A percentile compares a stretch with the other conserved stretches of the same genome.
Evolutionary conservation across 2,113 vertebrate species (phyloP).

Genomic region (Corythaeola cristata): DNA sequence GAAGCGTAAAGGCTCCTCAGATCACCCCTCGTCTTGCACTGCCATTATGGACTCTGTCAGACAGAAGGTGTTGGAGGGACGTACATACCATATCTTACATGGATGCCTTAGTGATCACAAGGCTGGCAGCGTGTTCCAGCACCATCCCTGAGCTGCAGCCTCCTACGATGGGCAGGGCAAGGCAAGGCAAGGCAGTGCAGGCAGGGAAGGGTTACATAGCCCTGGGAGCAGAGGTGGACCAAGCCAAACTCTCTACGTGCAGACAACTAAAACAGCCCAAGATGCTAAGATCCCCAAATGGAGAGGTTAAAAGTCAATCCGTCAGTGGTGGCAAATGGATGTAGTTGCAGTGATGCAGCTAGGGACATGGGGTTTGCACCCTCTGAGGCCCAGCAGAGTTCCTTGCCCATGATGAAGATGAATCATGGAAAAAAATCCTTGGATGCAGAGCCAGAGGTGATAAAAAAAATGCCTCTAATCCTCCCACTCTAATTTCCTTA

Average conservation of each 20-base stretch:
- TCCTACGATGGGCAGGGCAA: fast-evolving
- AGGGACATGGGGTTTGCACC: neutral
- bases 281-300: neutral
- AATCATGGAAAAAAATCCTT: neutral
- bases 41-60: neutral
- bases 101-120: neutral
- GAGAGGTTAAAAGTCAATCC: neutral
- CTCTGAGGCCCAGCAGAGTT: neutral
- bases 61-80: neutral
- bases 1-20: neutral
- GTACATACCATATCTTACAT: fast-evolving
- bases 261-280: neutral
- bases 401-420: neutral
- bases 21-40: neutral
- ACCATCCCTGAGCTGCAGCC: neutral
- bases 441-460: neutral
- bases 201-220: neutral
- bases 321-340: neutral
- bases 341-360: neutral
- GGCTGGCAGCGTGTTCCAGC: neutral
- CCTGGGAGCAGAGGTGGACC: neutral
- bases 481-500: neutral
- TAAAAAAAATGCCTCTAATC: neutral
- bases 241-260: fast-evolving
- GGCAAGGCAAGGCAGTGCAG: neutral